phyloP scores from a whole-genome alignment of 2,797 vertebrate species.

The Rhabdomys pumilio region DNA sequence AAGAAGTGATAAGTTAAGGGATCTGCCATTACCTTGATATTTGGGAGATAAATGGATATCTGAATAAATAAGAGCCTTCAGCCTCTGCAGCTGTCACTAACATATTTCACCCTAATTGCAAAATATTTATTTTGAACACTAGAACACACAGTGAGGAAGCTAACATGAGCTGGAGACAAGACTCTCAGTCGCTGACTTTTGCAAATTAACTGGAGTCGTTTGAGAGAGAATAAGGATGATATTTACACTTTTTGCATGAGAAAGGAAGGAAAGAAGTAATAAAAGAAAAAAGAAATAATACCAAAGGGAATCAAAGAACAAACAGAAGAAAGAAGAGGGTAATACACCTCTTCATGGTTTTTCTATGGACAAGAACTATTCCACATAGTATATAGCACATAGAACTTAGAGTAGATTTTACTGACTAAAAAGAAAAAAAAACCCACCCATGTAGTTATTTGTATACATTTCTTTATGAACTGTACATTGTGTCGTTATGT shows the following conservation, averaged over 20 bases:
- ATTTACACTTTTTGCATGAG: background rate
- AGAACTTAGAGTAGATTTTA: constrained; percentile 18
- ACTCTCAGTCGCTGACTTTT: constrained; percentile 63
- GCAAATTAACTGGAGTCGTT: constrained; percentile 48
- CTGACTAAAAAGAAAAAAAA: constrained; percentile 35
- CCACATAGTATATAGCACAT: background rate
- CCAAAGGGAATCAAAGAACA: background rate
- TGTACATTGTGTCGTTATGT: background rate
- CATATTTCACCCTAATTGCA: constrained; percentile 79
- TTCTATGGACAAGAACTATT: background rate
- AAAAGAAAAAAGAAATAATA: background rate
- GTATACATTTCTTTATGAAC: background rate
- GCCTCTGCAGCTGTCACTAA: constrained; percentile 73
- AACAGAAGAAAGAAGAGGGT: background rate
- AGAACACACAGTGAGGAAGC: constrained; percentile 27
- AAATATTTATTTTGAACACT: constrained; percentile 81
- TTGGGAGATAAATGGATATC: constrained; percentile 68
- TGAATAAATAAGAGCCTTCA: constrained; percentile 71
- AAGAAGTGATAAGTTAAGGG: constrained; percentile 49
- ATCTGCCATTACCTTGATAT: constrained; percentile 73
- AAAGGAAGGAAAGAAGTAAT: background rate
- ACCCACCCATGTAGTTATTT: background rate
- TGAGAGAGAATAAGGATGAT: background rate
- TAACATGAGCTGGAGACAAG: constrained; percentile 41
- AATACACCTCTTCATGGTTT: background rate